phyloP scores from a whole-genome alignment of 2,797 vertebrate species.

The Bovichtus diacanthus region DNA sequence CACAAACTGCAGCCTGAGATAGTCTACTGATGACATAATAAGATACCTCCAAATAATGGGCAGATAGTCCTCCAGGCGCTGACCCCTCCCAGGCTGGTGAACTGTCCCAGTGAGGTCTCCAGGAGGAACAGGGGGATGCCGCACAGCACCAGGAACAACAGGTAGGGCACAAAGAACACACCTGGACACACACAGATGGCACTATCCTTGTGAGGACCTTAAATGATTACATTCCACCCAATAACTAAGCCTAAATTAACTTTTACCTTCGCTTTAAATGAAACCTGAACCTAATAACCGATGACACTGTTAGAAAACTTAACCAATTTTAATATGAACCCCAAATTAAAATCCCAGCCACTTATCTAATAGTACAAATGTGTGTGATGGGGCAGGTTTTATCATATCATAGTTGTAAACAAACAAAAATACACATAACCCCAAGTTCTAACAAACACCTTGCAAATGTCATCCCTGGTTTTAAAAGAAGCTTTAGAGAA shows the following conservation, averaged over 20 bases:
- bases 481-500: too few relatives aligned
- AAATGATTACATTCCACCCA: not conserved
- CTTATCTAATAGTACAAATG: not conserved
- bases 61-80: conserved; percentile 92
- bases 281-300: not conserved
- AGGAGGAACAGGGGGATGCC: conserved; percentile 93
- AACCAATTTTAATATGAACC: not conserved
- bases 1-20: not conserved
- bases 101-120: conserved; percentile 88
- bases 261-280: not conserved
- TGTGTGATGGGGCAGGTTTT: not conserved
- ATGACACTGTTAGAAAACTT: not conserved
- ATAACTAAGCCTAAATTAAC: not conserved
- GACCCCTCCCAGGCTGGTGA: conserved; percentile 91
- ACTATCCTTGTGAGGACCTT: not conserved
- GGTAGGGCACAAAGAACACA: conserved; percentile 94
- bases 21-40: not conserved
- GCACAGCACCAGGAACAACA: conserved; percentile 93
- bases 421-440: not conserved
- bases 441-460: not conserved
- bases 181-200: conserved; percentile 82
- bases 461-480: not conserved
- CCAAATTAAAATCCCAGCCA: not conserved
- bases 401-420: not conserved
- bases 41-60: conserved; percentile 91